Base-by-base conservation (phyloP, 2,888 invertebrate species). In the Cyclophora punctaria region DNA sequence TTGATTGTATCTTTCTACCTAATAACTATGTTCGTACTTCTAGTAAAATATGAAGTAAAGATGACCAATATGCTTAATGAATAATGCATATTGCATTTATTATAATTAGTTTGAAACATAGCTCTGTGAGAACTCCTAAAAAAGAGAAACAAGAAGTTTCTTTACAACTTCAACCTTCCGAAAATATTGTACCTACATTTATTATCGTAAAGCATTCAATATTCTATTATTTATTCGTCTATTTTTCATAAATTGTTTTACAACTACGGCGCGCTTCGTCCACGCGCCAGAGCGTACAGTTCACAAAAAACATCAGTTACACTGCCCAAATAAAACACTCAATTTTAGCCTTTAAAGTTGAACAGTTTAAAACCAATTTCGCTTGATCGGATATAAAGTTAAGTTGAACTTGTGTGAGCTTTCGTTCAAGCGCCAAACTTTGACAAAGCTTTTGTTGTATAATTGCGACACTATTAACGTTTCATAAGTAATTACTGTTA, bases 181-280 rank as follows among this genome's bases (percentile, higher is more conserved):
- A 80, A 83, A 79, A 80, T 68, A 75, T 75, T 70, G 71, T 74
- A 48, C n/a, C n/a, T n/a, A n/a, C 50, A 60, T 62, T 76, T 73
- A 78, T 68, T 67, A 73, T 69, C 67, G 68, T 64, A 79, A 77
- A 79, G 71, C 81, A 83, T 78, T 70, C 55, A 59, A 57, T 71
- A 73, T 75, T 78, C 77, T 75, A 69, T 75, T 73, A 73, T 73
- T 69, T 69, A 69, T 71, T 70, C 66, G 67, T 72, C 64, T 73
- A 73, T 71, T 71, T 70, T 66, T 54, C 56, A 58, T 67, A 74
- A 80, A 80, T 80, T 63, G 76, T 68, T 83, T 83, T 84, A 83
- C 55, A 57, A 54, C 74, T 50, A 55, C 56, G 80, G 79, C 85
- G 83, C 80, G 85, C 82, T 84, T 78, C 73, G 48, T 80, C 71